Evolutionary conservation across 2,113 vertebrate genomes (phyloP), one percentile per base, ranked within the genome.

Genomic region (Balaeniceps rex): DNA sequence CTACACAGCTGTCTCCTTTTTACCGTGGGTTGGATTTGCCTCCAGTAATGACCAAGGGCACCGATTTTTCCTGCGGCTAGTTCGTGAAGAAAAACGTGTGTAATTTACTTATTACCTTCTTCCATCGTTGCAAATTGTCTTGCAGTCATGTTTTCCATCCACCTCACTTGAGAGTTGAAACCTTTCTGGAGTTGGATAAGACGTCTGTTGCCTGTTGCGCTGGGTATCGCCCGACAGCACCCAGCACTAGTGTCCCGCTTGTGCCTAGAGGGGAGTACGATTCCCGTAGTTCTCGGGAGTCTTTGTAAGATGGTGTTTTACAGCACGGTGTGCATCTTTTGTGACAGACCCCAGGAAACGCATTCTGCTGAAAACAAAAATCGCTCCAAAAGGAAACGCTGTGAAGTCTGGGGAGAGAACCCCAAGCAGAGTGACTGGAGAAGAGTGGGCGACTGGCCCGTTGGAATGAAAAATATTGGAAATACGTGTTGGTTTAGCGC

Each of bases 401-500:
- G 99, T 24, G 99, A 99, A 64, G 98, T 95, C 14, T 99, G 99
- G 98, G 98, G 97, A 42, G 99, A 99, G 76, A 98, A 91, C 82
- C 96, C 97, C 71, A 98, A 98, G 87, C 99, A 98, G 7, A 98
- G 89, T 12, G 98, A 99, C 94, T 99, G 99, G 99, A 98, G 99
- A 88, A 98, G 99, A n/a, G 98, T 89, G 51, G 98, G 98, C 2
- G 98, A 99, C 44, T 99, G 99, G 99, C 99, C 99, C 0, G 99
- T 99, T 28, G 99, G 99, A 23, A 98, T 99, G 88, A 99, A 99
- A 55, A 99, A 99, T 11, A 98, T 99, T 3, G 99, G 99, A 24
- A 99, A 99, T 83, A 99, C 99, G 0, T 99, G 99, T 96, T 99
- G 99, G 99, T 99, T 99, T 97, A 99, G 99, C 28, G 99, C 99